Percentiles rank a stretch among this genome's conserved stretches.
Evolutionary conservation across 92 coral and sea anemone genomes (phyloP).

Genomic region (Muricea muricata): DNA sequence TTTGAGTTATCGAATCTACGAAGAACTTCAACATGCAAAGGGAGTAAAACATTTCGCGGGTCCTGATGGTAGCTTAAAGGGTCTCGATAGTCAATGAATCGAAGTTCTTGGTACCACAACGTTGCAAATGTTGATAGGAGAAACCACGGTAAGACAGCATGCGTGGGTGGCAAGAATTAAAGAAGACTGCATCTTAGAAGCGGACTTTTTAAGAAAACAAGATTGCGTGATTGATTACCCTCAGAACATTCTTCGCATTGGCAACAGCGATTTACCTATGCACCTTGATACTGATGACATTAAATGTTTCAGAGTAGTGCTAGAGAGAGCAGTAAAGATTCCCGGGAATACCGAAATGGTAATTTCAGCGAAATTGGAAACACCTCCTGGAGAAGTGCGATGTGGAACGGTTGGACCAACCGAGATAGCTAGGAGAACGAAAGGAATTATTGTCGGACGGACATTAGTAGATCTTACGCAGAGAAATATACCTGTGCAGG

Average conservation of each 20-base stretch:
- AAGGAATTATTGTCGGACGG: slow-evolving; percentile 56
- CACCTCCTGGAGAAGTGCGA: background rate
- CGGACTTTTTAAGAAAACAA: slow-evolving; percentile 61
- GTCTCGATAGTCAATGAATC: slow-evolving; percentile 22
- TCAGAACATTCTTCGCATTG: slow-evolving; percentile 31
- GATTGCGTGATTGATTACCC: slow-evolving; percentile 58
- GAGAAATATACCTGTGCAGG: slow-evolving; percentile 39
- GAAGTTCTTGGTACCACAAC: no score
- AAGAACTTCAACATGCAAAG: no score
- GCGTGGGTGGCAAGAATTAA: slow-evolving; percentile 55
- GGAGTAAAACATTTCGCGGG: slow-evolving; percentile 7
- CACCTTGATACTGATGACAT: background rate
- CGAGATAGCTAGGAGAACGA: background rate
- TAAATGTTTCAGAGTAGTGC: slow-evolving; percentile 40
- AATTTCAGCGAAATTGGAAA: slow-evolving; percentile 36
- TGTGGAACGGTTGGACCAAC: slow-evolving; percentile 29
- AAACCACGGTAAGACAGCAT: slow-evolving; percentile 37
- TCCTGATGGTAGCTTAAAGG: slow-evolving; percentile 25
- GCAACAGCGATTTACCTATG: slow-evolving; percentile 44
- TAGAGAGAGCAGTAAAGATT: no score
- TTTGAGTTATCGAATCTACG: no score
- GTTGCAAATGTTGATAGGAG: slow-evolving; percentile 44
- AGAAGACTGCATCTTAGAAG: slow-evolving; percentile 56
- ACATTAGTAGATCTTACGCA: slow-evolving; percentile 44
- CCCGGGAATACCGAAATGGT: slow-evolving; percentile 49